Conservation (phyloP, 2,113 vertebrate genomes). For the Sebastes schlegelii region DNA sequence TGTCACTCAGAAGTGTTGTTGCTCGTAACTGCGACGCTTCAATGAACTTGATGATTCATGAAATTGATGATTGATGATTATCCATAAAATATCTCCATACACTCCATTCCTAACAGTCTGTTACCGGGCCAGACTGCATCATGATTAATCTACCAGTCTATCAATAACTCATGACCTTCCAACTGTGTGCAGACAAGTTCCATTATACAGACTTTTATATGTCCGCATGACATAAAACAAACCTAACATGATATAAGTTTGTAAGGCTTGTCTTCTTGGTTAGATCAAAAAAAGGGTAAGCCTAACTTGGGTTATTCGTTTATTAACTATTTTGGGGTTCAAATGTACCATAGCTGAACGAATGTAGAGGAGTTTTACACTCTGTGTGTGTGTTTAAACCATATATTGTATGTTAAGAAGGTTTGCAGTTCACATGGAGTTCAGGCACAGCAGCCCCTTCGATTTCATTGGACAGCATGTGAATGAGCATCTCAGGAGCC, state of each 20-base stretch:
- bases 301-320: neutral
- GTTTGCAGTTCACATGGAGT: no score
- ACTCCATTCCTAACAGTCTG: constrained; percentile 28
- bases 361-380: neutral
- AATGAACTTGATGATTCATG: constrained; percentile 57
- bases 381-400: neutral
- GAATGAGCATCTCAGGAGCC: no score
- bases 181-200: constrained; percentile 4
- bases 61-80: constrained; percentile 60
- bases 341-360: no score
- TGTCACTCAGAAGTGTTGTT: constrained; percentile 30
- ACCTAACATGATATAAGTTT: neutral
- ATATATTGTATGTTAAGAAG: no score
- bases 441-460: no score
- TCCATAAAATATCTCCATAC: constrained; percentile 60
- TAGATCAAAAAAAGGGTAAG: neutral
- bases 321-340: neutral
- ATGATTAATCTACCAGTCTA: constrained; percentile 53
- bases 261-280: neutral
- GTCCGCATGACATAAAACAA: constrained; percentile 39
- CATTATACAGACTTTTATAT: constrained; percentile 18
- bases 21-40: constrained; percentile 25
- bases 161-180: constrained; percentile 58
- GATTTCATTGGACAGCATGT: no score
- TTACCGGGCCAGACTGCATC: constrained; percentile 14